phyloP scores from a whole-genome alignment of 2,113 vertebrate species.

The Axis porcinus region DNA sequence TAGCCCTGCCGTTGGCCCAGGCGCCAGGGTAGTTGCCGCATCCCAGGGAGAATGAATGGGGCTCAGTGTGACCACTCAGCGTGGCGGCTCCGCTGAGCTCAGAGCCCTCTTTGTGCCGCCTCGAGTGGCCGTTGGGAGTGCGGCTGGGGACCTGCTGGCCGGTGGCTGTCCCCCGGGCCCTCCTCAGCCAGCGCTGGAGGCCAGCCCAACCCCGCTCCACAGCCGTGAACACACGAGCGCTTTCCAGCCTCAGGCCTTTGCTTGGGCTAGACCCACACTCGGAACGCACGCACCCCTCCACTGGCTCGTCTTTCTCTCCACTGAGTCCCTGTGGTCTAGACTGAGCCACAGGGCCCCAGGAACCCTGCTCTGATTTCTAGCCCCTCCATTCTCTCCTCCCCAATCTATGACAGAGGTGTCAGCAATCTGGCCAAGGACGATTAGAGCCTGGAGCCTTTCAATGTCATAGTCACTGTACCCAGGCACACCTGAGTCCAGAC shows the following conservation, averaged over 20 bases:
- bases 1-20: neutral
- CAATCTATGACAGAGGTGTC: neutral
- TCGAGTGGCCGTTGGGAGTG: constrained; percentile 63
- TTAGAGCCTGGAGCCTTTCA: neutral
- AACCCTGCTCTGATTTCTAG: neutral
- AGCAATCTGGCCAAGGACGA: no score
- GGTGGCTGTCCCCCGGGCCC: constrained; percentile 7
- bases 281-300: rapidly evolving
- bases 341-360: neutral
- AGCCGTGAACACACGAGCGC: neutral
- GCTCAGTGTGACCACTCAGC: constrained; percentile 60
- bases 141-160: constrained; percentile 19
- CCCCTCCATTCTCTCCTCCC: neutral
- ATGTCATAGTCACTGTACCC: neutral
- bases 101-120: constrained; percentile 62
- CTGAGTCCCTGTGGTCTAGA: neutral
- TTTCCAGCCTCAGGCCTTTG: neutral
- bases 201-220: neutral
- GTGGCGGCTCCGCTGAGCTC: neutral
- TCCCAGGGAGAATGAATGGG: constrained; percentile 59
- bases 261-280: neutral
- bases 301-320: neutral
- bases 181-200: neutral
- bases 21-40: neutral
- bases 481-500: neutral